Evolutionary conservation across 1,140 invertebrate species (phyloP).

Genomic region (Drosophila serrata): DNA sequence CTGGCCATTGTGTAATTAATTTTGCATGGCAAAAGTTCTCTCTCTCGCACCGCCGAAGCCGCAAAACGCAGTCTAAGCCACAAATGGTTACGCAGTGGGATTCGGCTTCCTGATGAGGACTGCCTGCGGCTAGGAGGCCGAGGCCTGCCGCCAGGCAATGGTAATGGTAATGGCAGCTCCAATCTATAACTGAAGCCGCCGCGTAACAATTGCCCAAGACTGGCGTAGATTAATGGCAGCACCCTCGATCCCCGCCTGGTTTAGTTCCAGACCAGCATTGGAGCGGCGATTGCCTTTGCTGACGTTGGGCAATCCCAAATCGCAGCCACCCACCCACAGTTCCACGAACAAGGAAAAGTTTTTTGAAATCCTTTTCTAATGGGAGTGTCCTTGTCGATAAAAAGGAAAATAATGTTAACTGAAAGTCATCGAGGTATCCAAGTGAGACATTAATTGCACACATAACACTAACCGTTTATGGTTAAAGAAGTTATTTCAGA

Average conservation of each 20-base stretch:
- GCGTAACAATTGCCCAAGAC: constrained; percentile 60
- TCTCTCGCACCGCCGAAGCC: constrained; percentile 15
- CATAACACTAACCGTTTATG: not conserved
- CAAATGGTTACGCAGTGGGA: constrained; percentile 57
- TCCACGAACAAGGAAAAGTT: constrained; percentile 12
- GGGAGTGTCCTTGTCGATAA: not conserved
- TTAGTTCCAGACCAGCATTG: constrained; percentile 34
- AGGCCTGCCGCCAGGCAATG: constrained; percentile 12
- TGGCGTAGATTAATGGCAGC: constrained; percentile 66
- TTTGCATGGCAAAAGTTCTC: constrained; percentile 72
- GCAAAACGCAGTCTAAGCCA: constrained; percentile 5
- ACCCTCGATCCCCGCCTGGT: constrained; percentile 21
- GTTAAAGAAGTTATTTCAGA: not conserved
- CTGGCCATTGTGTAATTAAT: constrained; percentile 77
- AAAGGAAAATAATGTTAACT: not conserved
- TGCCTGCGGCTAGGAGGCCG: constrained; percentile 63
- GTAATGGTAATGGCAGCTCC: constrained; percentile 36
- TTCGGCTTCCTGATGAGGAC: constrained; percentile 74
- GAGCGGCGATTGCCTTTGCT: constrained; percentile 36
- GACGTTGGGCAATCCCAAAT: constrained; percentile 37
- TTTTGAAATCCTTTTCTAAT: too few species aligned
- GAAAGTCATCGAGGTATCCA: too few species aligned
- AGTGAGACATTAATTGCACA: not conserved
- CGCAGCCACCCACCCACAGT: constrained; percentile 49
- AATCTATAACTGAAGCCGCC: constrained; percentile 42